Conservation (phyloP, 2,888 invertebrate species). For the Perizoma flavofasciatum region DNA sequence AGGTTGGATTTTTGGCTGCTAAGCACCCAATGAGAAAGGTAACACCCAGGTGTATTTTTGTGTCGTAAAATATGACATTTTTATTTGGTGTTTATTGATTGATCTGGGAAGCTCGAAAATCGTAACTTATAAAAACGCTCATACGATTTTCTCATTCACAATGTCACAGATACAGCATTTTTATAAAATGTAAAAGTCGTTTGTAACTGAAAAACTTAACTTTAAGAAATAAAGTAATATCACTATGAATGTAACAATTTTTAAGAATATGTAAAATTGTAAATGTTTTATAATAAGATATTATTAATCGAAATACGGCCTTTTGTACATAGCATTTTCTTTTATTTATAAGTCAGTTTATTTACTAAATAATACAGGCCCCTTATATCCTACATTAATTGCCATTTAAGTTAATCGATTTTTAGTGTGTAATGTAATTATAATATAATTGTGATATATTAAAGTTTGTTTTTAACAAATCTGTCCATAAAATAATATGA, state of each 20-base stretch:
- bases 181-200: constrained; percentile 30
- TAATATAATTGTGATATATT: constrained; percentile 62
- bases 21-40: constrained; percentile 16
- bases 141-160: constrained; percentile 5
- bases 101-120: constrained; percentile 7
- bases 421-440: constrained; percentile 48
- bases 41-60: neutral
- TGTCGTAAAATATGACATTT: constrained; percentile 6
- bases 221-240: constrained; percentile 39
- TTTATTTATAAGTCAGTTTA: constrained; percentile 49
- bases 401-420: constrained; percentile 43
- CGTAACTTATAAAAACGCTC: constrained; percentile 7
- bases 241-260: constrained; percentile 40
- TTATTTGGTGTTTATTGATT: constrained; percentile 1
- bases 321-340: constrained; percentile 74
- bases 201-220: constrained; percentile 33
- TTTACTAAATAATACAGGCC: constrained; percentile 38
- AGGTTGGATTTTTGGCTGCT: constrained; percentile 29
- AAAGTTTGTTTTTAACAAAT: constrained; percentile 66
- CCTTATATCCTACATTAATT: constrained; percentile 35
- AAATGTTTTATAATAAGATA: constrained; percentile 63
- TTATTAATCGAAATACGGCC: constrained; percentile 62
- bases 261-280: constrained; percentile 64
- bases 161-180: constrained; percentile 21
- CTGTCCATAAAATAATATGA: constrained; percentile 62